These are phyloP conservation scores for Tipula helvola DNA, from an alignment of 2,888 invertebrate species.

Conservation along the genomic window DNA sequence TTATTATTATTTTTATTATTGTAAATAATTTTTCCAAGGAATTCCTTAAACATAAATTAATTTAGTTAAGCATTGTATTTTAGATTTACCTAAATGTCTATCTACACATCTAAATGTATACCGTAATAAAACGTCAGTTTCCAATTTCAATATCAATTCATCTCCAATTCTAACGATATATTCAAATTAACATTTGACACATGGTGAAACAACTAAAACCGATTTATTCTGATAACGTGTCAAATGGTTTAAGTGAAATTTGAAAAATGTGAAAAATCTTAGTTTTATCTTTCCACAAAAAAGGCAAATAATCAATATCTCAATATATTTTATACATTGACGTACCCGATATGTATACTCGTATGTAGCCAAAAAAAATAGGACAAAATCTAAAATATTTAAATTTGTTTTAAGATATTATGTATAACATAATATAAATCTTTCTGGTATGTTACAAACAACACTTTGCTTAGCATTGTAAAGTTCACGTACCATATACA, in stretches of 20 bases:
- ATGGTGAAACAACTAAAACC: neutral
- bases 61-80: too few species aligned
- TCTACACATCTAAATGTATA: too few species aligned
- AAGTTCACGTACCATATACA: neutral
- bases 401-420: neutral
- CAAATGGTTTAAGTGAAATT: neutral
- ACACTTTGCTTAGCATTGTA: neutral
- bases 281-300: neutral
- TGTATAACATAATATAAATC: neutral
- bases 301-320: neutral
- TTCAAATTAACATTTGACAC: neutral
- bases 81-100: too few species aligned
- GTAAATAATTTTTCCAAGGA: too few species aligned
- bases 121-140: neutral
- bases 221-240: neutral
- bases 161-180: neutral
- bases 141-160: neutral
- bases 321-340: neutral
- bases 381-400: neutral
- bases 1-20: too few species aligned
- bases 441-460: neutral
- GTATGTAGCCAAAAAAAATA: neutral
- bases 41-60: too few species aligned
- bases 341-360: neutral
- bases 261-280: neutral